Evolutionary conservation across 1,140 invertebrate genomes (phyloP).

Genomic region (Pogonus chalceus): DNA sequence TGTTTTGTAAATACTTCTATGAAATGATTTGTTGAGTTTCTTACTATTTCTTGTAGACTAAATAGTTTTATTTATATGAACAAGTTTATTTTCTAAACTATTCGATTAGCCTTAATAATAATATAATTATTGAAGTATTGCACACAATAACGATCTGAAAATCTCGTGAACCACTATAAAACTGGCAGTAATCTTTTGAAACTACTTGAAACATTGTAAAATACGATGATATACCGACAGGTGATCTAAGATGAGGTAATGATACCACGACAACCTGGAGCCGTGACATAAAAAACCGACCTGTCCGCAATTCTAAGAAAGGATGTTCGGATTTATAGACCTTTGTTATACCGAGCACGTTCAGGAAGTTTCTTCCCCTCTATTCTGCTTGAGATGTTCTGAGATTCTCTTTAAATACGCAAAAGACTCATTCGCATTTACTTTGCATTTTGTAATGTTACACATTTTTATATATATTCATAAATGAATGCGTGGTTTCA

Average conservation of each 20-base stretch:
- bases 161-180: background rate
- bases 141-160: background rate
- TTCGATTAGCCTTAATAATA: background rate
- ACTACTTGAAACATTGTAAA: background rate
- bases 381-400: background rate
- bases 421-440: background rate
- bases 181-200: background rate
- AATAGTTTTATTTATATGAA: background rate
- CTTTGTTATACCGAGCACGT: conserved; percentile 3
- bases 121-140: background rate
- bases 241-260: conserved; percentile 3
- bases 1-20: background rate
- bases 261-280: background rate
- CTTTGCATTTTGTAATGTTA: background rate
- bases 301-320: background rate
- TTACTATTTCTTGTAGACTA: background rate
- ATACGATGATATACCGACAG: conserved; percentile 1
- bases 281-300: background rate
- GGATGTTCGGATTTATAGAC: conserved; percentile 3
- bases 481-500: too few relatives aligned
- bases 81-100: background rate
- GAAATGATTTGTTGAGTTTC: background rate
- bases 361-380: background rate
- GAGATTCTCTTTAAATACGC: background rate
- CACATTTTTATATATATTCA: too few relatives aligned